Evolutionary conservation across 2,888 invertebrate species (phyloP), one percentile per base, ranked within the genome.

Genomic region (Willowsia nigromaculata): DNA sequence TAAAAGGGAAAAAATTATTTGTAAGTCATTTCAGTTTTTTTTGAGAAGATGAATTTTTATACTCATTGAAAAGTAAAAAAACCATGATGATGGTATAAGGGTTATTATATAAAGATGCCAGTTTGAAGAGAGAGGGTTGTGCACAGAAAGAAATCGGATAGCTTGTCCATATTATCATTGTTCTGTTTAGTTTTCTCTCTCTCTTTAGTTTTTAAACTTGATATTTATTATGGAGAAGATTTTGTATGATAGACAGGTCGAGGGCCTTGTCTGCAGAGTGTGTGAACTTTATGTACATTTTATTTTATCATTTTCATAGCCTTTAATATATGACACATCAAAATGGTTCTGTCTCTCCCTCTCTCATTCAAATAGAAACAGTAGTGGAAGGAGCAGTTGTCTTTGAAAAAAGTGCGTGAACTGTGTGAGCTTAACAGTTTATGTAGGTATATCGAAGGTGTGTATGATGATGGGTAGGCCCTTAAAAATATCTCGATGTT

Each of bases 311-410:
- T 13, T 56, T n/a, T n/a, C n/a, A n/a, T n/a, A n/a, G n/a, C n/a
- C n/a, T n/a, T n/a, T n/a, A 56, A 25, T 62, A 62, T 62, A 62
- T 62, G 62, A 62, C 62, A 62, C 62, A 62, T 62, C 62, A 30
- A 27, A 50, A 62, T 62, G 11, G 30, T 15, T 62, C 15, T 53
- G 18, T 53, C 53, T 53, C n/a, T 53, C 53, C 18, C 53, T n/a
- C 53, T 37, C 9, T 62, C 59, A 62, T 62, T 27, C 13, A 53
- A 53, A 53, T 53, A n/a, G n/a, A n/a, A n/a, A n/a, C n/a, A n/a
- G n/a, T n/a, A n/a, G n/a, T n/a, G n/a, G n/a, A n/a, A n/a, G n/a
- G n/a, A n/a, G 6, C 56, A 56, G 56, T 62, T 62, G 62, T 11
- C 62, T 62, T 30, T 2, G 22, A n/a, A 33, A 33, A 30, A 30